Base-by-base conservation (phyloP, 23 tunicate genomes). In the Ascidia mentula region DNA sequence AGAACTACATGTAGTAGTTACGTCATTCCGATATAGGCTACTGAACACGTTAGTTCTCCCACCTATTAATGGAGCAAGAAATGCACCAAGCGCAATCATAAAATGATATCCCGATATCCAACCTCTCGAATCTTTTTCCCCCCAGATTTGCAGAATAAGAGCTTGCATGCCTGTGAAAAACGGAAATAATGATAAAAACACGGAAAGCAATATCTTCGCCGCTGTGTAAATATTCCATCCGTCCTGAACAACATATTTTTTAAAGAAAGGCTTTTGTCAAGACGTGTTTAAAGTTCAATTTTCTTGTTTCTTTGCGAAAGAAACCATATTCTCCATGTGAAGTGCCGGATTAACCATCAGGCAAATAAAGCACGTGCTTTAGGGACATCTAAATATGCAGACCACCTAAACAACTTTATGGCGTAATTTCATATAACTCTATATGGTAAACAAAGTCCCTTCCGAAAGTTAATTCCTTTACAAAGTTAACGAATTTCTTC, bases 101-200 rank as follows among this genome's bases (percentile, higher is more conserved):
- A 93, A 93, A 75, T 93, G 98, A 69, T 88, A 93, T 76, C 95
- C 98, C 1, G 98, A 91, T 26, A 93, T 93, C 13, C 83, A 72
- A 18, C 89, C 85, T 36, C 98, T 65, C 20, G 98, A 93, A 32
- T 88, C 81, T 60, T 84, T 80, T 76, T 88, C 93, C 13, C 98
- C 98, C 98, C 98, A 93, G 17, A 85, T 30, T 77, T 93, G 98
- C 1, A 93, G 53, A 80, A 93, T 76, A 69, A 93, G 73, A 39
- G 98, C 98, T 88, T 93, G 98, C 98, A 93, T 93, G 0, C 98
- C 98, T 93, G 79, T 0, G 31, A 65, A 3, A 7, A 45, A 36
- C 22, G 2, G 1, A 53, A 6, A 6, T 20, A 15, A 12, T 53
- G 7, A 20, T 53, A 5, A n/a, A n/a, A n/a, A n/a, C n/a, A n/a